Evolutionary conservation across 1,140 invertebrate species (phyloP), one percentile per base, ranked within the genome.

Genomic region (Fopius arisanus): DNA sequence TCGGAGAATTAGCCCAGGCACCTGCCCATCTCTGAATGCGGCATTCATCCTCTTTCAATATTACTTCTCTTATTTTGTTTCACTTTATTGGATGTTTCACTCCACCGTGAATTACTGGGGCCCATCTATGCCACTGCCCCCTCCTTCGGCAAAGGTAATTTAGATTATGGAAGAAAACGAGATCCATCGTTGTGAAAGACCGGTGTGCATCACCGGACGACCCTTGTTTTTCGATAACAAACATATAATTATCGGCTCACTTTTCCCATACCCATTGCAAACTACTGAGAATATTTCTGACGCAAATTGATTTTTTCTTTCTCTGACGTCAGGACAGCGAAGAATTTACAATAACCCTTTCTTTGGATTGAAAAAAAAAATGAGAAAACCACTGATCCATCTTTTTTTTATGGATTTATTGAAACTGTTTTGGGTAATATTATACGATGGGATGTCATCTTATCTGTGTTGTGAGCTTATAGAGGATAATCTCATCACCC

Each of bases 221-320:
- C 43, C 43, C 43, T 69, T 65, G 66, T 73, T 74, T 75, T 76
- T 80, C 79, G 74, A 80, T 80, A 80, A 80, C 76, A 74, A 79
- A 79, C 73, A 78, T 75, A 67, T 73, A 78, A 80, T 80, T 80
- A 79, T 78, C 40, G 37, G 59, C 43, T 26, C 28, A 40, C 23
- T 69, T 29, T 59, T 59, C 54, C 54, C 54, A 59, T 59, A 59
- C 19, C 21, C 54, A 59, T 59, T 59, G 54, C 9, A 59, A 59
- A 59, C 19, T 59, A 59, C 54, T 23, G 4, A 59, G 21, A 59
- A 14, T 59, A 59, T 59, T 59, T 59, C 23, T 59, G 54, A 59
- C 23, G 26, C 54, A 59, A 48, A 59, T 59, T 59, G 21, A 59
- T 59, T 26, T 59, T 28, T 23, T 59, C n/a, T 59, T 26, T 59